Base-by-base conservation (phyloP, 2,797 vertebrate species). In the Xenentodon cancila region DNA sequence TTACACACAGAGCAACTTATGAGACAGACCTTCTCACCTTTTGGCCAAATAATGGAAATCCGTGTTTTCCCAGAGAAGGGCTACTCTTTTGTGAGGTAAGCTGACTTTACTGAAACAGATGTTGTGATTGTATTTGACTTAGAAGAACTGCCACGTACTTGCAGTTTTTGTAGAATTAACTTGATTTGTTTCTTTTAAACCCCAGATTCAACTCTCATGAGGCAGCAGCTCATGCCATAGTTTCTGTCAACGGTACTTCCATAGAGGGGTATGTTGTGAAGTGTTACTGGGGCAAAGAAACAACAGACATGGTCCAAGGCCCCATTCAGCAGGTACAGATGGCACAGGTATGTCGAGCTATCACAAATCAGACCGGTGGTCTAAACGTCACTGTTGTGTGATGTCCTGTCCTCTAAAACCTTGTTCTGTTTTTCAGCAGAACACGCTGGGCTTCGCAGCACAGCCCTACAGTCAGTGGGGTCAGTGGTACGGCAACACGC, bases 281-380 rank as follows among this genome's bases (percentile, higher is more conserved):
- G 77, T 99, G 97, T 78, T 99, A 97, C 80, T 99, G 97, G 97
- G 97, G 97, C 71, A 99, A 99, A 88, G 97, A 99, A 81, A 97
- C 95, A 0, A 95, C 96, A 0, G 97, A 98, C 87, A 93, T 96
- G 92, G 87, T 93, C 61, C 72, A 75, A 47, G 96, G 90, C 74
- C 95, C 97, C 0, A 93, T 99, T 20, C 97, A 96, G 76, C 97
- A 97, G 93, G 90, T 94, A 73, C 92, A 91, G 79, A 88, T 94
- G 89, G 89, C 92, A 20, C 93, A 92, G 92, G 92, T 94, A 89
- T 3, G 37, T 30, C 30, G 4, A 30, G 3, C 7, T 8, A 30
- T 30, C 30, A 30, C 7, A 1, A 30, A 8, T 8, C 30, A 3
- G 30, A 30, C 30, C 3, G n/a, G 42, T 8, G 34, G 37, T 40